Base-by-base conservation (phyloP, 2,888 invertebrate genomes). In the Diachrysia chrysitis region DNA sequence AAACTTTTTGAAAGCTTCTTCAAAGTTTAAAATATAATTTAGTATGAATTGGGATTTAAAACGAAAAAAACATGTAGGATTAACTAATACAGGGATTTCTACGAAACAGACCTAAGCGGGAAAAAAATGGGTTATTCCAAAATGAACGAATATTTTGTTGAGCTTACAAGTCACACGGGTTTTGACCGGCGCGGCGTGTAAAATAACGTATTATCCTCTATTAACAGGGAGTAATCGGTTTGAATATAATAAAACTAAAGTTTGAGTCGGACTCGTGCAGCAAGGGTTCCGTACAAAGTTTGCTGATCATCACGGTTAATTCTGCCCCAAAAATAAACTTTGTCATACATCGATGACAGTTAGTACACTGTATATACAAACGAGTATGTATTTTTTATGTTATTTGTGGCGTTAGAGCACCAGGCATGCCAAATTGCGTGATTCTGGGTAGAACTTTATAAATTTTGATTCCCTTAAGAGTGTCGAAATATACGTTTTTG, bases 131-230 rank as follows among this genome's bases (percentile, higher is more conserved):
- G 64, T 55, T 61, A 63, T 66, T 59, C 69, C 66, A 63, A 71
- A 75, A 65, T 55, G 32, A 58, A 54, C 17, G 19, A 69, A 66
- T 61, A 17, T 58, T 62, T 57, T 66, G 35, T 19, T 57, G 57
- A 51, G 19, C 35, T n/a, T 59, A 19, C 23, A 67, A 69, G 72
- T 78, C 46, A 69, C 59, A 59, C 10, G 59, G 51, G 61, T n/a
- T 59, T 59, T 19, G 48, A 56, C 48, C 21, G 61, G 57, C 56
- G 59, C 54, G 57, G 53, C 59, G 21, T n/a, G n/a, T n/a, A n/a
- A 68, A 78, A 78, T 78, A 69, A 56, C 21, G 35, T 19, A 75
- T 78, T 75, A 69, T 70, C 66, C 55, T 66, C 63, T 17, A 73
- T 81, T 78, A 81, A 60, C 60, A 71, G 59, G 81, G 63, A 74